phyloP scores from a whole-genome alignment of 1,140 invertebrate genomes.

The Halotydeus destructor region DNA sequence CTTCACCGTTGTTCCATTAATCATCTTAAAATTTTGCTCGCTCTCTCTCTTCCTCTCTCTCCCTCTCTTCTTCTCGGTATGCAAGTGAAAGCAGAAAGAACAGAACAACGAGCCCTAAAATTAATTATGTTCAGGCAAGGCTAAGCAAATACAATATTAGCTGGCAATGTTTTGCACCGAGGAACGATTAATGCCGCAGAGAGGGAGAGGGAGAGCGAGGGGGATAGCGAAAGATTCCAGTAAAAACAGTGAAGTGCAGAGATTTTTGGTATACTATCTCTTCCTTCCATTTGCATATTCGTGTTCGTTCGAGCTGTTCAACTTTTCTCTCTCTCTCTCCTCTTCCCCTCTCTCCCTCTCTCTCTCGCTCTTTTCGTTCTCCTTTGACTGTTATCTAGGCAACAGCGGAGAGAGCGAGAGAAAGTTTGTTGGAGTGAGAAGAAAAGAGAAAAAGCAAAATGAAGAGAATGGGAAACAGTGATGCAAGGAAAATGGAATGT shows the following conservation, averaged over 20 bases:
- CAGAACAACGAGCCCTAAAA: neutral
- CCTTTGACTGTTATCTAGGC: neutral
- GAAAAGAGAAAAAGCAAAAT: neutral
- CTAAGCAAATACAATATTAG: neutral
- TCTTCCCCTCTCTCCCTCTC: neutral
- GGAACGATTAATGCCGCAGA: slow-evolving; percentile 4
- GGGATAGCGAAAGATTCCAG: too few relatives aligned
- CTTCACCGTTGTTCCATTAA: neutral
- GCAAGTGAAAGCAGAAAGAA: neutral
- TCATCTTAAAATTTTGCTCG: neutral
- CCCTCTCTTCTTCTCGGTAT: neutral
- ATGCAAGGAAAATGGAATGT: slow-evolving; percentile 1
- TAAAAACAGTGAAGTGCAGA: slow-evolving; percentile 7
- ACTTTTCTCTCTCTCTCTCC: neutral
- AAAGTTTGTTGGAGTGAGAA: neutral
- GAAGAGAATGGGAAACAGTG: neutral
- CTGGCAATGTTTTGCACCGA: neutral
- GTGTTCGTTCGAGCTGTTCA: neutral
- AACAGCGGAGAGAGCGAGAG: neutral
- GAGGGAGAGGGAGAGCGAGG: too few relatives aligned
- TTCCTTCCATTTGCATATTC: neutral
- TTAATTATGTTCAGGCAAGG: neutral
- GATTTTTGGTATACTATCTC: neutral
- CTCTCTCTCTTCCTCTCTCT: neutral
- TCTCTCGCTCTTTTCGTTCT: neutral